These are phyloP conservation scores for Chrysochloris asiatica DNA, from an alignment of 2,113 vertebrate species.

Conservation along the genomic window DNA sequence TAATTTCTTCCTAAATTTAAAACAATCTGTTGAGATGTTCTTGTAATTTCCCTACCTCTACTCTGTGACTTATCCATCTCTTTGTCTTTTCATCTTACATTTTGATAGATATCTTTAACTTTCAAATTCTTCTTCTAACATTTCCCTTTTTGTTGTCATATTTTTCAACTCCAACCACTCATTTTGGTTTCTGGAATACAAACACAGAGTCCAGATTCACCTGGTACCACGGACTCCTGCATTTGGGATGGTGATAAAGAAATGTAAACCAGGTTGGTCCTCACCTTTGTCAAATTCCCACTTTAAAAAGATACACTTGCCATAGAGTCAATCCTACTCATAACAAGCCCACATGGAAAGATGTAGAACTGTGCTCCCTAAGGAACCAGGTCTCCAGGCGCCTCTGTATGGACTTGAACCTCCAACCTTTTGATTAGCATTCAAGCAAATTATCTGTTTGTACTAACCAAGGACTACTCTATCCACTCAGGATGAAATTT, in stretches of 20 bases:
- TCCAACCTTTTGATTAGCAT: not conserved
- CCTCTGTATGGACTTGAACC: not conserved
- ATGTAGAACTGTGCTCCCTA: not conserved
- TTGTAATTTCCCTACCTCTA: conserved; percentile 28
- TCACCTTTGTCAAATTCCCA: too few species aligned
- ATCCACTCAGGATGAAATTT: not conserved
- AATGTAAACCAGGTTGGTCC: not conserved
- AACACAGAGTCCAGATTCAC: not conserved
- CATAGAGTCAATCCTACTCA: not conserved
- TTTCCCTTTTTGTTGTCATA: conserved; percentile 39
- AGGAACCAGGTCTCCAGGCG: not conserved
- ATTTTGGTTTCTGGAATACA: conserved; percentile 2
- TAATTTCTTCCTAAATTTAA: too few species aligned
- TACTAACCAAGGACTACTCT: not conserved
- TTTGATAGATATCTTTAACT: not conserved
- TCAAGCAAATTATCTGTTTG: not conserved
- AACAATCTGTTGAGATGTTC: not conserved
- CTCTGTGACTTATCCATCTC: not conserved
- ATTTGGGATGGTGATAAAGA: not conserved
- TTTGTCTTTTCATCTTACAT: conserved; percentile 9
- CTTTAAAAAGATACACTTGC: too few species aligned
- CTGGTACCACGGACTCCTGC: not conserved
- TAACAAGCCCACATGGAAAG: not conserved
- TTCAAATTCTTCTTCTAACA: not conserved
- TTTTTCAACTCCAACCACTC: conserved; percentile 7